Percentiles rank a stretch among this genome's conserved stretches.
Conservation (phyloP, 1,140 invertebrate genomes). For the Drosophila santomea region DNA sequence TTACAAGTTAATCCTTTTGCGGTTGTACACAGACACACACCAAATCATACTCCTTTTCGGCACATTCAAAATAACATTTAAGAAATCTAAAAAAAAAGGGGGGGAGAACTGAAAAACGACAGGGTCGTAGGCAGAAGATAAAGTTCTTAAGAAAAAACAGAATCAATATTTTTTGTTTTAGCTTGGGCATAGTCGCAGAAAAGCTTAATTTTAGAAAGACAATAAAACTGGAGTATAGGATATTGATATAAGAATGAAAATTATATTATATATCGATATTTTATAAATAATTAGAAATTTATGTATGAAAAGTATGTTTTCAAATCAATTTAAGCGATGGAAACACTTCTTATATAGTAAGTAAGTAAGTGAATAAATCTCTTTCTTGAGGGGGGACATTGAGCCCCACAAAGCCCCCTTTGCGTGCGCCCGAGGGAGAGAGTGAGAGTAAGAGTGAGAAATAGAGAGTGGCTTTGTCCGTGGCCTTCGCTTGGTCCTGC, state of each 20-base stretch:
- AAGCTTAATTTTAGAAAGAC: no score
- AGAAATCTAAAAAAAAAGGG: slow-evolving; percentile 34
- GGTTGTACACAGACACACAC: slow-evolving; percentile 31
- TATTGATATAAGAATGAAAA: no score
- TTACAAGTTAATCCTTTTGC: slow-evolving; percentile 80
- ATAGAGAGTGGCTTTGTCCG: slow-evolving; percentile 42
- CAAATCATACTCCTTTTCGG: slow-evolving; percentile 22
- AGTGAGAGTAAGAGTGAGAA: not conserved
- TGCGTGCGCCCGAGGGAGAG: not conserved
- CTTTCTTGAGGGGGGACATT: not conserved
- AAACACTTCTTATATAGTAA: not conserved
- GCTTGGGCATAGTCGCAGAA: no score
- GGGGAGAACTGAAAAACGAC: not conserved
- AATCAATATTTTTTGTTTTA: not conserved
- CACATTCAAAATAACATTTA: slow-evolving; percentile 48
- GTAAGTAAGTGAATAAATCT: not conserved
- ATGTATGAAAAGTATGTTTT: no score
- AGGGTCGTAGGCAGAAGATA: not conserved
- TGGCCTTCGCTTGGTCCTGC: slow-evolving; percentile 74
- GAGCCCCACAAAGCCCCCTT: not conserved
- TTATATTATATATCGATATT: no score
- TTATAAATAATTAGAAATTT: no score
- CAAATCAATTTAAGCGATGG: no score
- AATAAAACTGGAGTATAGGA: no score
- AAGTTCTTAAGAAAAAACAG: not conserved